Conservation (phyloP, 2,797 vertebrate genomes). For the Cryptoblepharus egeriae region DNA sequence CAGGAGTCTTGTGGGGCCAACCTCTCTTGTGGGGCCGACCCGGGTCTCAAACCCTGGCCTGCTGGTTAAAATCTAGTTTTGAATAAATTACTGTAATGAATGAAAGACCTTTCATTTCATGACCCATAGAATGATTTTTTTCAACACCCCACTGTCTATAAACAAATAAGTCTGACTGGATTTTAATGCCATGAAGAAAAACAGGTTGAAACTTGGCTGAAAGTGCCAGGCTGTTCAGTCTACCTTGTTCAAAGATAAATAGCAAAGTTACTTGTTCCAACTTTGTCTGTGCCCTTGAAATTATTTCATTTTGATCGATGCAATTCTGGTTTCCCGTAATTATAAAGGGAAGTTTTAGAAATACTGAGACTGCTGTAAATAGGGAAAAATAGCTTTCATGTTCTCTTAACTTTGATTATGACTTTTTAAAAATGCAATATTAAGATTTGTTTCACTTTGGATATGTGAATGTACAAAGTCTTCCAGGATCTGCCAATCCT, state of each 20-base stretch:
- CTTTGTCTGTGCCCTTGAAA: constrained; percentile 18
- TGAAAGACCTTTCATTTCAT: background rate
- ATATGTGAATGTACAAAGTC: background rate
- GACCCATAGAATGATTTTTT: background rate
- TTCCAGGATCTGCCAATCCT: too few relatives aligned
- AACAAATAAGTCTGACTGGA: constrained; percentile 11
- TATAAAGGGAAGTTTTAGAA: constrained; percentile 14
- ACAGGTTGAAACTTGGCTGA: constrained; percentile 14
- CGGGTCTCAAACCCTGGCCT: too few relatives aligned
- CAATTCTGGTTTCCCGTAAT: constrained; percentile 14
- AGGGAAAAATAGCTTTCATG: background rate
- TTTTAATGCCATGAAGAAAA: constrained; percentile 11
- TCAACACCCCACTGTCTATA: background rate
- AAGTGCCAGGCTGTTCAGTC: constrained; percentile 5
- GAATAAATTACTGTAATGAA: background rate
- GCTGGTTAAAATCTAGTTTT: too few relatives aligned
- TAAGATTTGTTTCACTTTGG: background rate
- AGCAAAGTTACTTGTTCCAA: constrained; percentile 29
- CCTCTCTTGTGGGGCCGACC: too few relatives aligned
- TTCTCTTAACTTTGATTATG: background rate
- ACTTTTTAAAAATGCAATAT: background rate
- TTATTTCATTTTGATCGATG: constrained; percentile 27
- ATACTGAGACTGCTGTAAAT: background rate
- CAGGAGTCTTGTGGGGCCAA: too few relatives aligned
- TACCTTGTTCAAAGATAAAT: constrained; percentile 30